A percentile compares a stretch with the other conserved stretches of the same genome.
phyloP scores from a whole-genome alignment of 2,113 vertebrate species.

The Scortum barcoo region DNA sequence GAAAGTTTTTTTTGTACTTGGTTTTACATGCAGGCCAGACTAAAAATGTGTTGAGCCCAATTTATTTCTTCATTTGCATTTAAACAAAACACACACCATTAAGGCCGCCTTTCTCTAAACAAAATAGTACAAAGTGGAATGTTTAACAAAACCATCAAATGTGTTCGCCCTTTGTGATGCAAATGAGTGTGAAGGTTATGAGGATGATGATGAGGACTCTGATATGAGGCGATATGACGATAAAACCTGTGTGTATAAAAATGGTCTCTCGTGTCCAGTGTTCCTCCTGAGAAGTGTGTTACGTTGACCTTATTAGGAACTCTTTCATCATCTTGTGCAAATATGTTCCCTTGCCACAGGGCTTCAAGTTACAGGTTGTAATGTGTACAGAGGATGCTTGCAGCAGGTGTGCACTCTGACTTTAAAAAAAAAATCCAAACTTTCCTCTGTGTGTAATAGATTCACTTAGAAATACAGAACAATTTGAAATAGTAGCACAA shows the following conservation, averaged over 20 bases:
- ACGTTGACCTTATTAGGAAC: constrained; percentile 55
- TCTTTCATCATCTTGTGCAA: constrained; percentile 58
- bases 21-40: constrained; percentile 35
- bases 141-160: constrained; percentile 68
- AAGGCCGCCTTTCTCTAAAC: constrained; percentile 53
- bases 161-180: constrained; percentile 50
- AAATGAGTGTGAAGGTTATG: constrained; percentile 57
- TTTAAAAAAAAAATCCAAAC: background rate
- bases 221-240: constrained; percentile 23
- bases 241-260: constrained; percentile 28
- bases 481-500: constrained; percentile 27
- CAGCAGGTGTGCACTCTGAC: constrained; percentile 46
- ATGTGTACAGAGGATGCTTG: constrained; percentile 26
- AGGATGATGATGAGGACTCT: constrained; percentile 21
- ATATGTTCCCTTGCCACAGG: constrained; percentile 39
- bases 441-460: constrained; percentile 34
- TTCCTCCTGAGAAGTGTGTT: constrained; percentile 45
- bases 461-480: constrained; percentile 20
- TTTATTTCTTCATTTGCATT: constrained; percentile 72
- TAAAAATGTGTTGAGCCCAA: constrained; percentile 35
- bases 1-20: constrained; percentile 44
- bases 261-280: constrained; percentile 20
- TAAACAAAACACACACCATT: constrained; percentile 60
- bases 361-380: constrained; percentile 44
- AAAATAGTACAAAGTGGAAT: constrained; percentile 69